Percentiles rank a stretch among this genome's conserved stretches.
Evolutionary conservation across 2,888 invertebrate genomes (phyloP).

Genomic region (Acanthosepion lycidas): DNA sequence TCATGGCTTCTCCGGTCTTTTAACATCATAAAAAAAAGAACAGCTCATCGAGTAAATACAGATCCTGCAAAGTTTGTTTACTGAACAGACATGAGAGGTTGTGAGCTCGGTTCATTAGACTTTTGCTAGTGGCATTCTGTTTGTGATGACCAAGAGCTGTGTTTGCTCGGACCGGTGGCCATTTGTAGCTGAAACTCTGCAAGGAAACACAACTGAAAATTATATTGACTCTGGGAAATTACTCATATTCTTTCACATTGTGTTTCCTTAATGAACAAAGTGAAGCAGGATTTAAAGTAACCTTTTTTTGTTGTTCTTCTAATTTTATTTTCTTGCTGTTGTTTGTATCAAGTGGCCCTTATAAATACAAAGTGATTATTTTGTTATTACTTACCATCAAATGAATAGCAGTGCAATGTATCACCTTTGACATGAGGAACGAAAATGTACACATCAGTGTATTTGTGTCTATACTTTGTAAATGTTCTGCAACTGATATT

Average conservation of each 20-base stretch:
- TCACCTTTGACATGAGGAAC: too few relatives aligned
- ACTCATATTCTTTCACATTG: neutral
- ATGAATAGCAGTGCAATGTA: neutral
- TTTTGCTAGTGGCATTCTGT: conserved; percentile 6
- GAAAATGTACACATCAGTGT: too few relatives aligned
- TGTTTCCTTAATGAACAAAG: neutral
- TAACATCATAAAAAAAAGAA: conserved; percentile 1
- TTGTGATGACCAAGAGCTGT: conserved; percentile 21
- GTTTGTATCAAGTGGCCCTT: neutral
- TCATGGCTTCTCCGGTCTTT: conserved; percentile 4
- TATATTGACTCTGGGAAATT: conserved; percentile 3
- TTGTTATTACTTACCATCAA: neutral
- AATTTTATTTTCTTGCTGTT: neutral
- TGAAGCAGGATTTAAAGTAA: neutral
- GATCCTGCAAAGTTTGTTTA: neutral
- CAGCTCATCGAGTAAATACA: conserved; percentile 4
- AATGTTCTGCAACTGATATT: too few relatives aligned
- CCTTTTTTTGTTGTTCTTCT: neutral
- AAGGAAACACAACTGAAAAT: neutral
- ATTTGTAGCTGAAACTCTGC: neutral
- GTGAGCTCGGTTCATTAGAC: conserved; percentile 15
- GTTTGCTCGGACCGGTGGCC: neutral
- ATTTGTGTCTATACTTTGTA: too few relatives aligned
- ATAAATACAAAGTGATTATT: neutral
- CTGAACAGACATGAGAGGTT: conserved; percentile 1